phyloP scores from a whole-genome alignment of 2,113 vertebrate species.

The Odobenus rosmarus region DNA sequence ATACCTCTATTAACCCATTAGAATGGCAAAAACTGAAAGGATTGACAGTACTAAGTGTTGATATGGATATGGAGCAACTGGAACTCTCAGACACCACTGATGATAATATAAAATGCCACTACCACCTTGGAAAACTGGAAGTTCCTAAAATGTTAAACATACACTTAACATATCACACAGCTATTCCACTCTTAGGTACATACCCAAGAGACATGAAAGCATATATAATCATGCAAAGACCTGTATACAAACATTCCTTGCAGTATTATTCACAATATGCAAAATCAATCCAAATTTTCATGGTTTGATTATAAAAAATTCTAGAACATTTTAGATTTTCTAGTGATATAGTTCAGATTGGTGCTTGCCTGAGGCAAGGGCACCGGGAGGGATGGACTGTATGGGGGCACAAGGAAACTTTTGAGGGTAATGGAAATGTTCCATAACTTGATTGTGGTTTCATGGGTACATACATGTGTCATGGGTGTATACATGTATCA shows the following conservation, averaged over 20 bases:
- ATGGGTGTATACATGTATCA: neutral
- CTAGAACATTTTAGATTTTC: neutral
- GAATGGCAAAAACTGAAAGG: neutral
- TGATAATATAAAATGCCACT: neutral
- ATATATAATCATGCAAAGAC: neutral
- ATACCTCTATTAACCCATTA: neutral
- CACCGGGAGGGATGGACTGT: neutral
- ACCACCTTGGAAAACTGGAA: neutral
- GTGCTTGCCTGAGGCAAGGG: neutral
- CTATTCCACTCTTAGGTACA: neutral
- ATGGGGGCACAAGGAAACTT: neutral
- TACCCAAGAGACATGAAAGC: neutral
- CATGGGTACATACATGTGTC: neutral
- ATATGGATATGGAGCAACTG: neutral
- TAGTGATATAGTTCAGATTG: neutral
- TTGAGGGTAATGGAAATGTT: neutral
- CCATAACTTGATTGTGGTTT: neutral
- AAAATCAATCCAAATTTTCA: neutral
- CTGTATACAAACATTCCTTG: neutral
- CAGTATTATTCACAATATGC: neutral
- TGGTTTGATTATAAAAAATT: neutral
- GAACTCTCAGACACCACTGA: neutral
- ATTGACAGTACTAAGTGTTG: neutral
- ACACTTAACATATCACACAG: neutral
- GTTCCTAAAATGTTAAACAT: neutral